phyloP scores from a whole-genome alignment of 1,140 invertebrate species.

The Acromyrmex heyeri region DNA sequence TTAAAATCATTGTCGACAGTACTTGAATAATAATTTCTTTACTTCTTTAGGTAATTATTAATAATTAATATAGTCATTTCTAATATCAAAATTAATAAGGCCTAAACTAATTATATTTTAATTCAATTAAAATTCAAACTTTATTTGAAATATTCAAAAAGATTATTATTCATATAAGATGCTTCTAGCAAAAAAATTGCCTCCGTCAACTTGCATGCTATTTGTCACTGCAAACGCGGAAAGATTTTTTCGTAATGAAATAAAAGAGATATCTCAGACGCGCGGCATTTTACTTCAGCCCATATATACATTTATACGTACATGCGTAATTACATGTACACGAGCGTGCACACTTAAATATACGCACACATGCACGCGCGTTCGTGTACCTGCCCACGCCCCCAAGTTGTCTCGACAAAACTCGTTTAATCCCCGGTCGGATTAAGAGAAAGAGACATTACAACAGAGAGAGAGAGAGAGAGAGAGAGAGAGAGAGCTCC shows the following conservation, averaged over 20 bases:
- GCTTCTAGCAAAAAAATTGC: constrained; percentile 6
- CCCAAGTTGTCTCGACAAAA: constrained; percentile 79
- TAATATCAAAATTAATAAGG: neutral
- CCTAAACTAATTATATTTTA: neutral
- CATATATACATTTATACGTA: neutral
- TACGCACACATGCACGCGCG: neutral
- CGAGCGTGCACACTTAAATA: neutral
- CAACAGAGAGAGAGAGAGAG: neutral
- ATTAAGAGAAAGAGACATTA: constrained; percentile 79
- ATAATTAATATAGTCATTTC: neutral
- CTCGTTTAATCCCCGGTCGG: constrained; percentile 81
- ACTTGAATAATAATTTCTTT: neutral
- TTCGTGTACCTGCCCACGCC: constrained; percentile 20
- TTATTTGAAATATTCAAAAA: neutral
- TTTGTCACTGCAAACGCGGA: constrained; percentile 23
- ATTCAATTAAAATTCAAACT: neutral
- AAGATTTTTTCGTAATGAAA: constrained; percentile 27
- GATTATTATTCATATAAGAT: neutral
- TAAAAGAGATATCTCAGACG: constrained; percentile 40
- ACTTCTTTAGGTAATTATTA: neutral
- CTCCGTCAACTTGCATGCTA: neutral
- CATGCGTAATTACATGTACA: constrained; percentile 21
- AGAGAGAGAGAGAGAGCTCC: constrained; percentile 46
- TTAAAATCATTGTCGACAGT: neutral
- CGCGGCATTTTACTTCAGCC: neutral